Evolutionary conservation across 2,113 vertebrate species (phyloP).

Genomic region (Conger conger): DNA sequence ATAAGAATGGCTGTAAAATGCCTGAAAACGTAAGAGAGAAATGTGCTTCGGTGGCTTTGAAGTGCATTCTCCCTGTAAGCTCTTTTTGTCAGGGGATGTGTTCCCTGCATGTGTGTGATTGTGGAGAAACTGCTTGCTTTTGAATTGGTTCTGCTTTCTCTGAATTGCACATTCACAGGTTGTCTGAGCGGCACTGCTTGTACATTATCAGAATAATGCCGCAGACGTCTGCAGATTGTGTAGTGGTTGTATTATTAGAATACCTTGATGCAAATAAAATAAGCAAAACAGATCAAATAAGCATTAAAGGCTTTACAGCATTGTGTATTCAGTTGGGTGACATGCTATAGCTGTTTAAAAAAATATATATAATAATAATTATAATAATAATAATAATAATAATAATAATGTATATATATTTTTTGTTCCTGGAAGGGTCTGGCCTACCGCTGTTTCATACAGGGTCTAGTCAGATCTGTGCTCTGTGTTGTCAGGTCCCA

Average conservation of each 20-base stretch:
- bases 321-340: slow-evolving; percentile 30
- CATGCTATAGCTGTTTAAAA: not conserved
- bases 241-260: not conserved
- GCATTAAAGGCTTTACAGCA: not conserved
- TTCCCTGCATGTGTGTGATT: not conserved
- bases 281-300: not conserved
- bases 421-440: slow-evolving; percentile 19
- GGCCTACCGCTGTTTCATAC: slow-evolving; percentile 35
- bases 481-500: slow-evolving; percentile 1
- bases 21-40: too few species aligned
- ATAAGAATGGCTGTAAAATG: too few species aligned
- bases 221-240: not conserved
- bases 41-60: not conserved
- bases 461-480: not conserved
- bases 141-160: not conserved
- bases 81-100: not conserved
- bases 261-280: not conserved
- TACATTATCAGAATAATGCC: not conserved
- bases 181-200: not conserved
- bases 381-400: too few species aligned
- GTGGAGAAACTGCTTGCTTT: not conserved
- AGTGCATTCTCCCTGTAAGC: not conserved
- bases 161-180: not conserved
- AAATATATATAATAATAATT: too few species aligned
- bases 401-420: too few species aligned